Evolutionary conservation across 2,888 invertebrate species (phyloP).

Genomic region (Drymonia ruficornis): DNA sequence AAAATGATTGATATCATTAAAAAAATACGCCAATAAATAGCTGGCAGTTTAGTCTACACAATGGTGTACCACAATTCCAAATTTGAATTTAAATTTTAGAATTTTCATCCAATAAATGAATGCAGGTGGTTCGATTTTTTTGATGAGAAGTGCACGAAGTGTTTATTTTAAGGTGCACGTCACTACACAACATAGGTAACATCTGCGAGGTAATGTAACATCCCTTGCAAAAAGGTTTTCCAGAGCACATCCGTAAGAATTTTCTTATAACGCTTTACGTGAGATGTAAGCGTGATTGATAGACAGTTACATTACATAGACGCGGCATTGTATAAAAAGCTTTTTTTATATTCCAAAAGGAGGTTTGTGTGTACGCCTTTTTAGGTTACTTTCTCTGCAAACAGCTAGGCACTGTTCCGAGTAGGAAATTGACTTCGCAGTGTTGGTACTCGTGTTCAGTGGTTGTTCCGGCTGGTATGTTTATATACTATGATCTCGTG

Average conservation of each 20-base stretch:
- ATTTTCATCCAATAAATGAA: too few species aligned
- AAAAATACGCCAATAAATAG: too few species aligned
- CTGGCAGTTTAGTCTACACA: too few species aligned
- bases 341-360: constrained; percentile 30
- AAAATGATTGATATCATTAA: too few species aligned
- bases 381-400: constrained; percentile 28
- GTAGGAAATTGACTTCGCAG: constrained; percentile 26
- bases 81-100: too few species aligned
- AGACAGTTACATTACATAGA: constrained; percentile 47
- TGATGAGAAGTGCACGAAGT: too few species aligned
- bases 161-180: too few species aligned
- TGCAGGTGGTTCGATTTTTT: too few species aligned
- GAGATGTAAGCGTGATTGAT: constrained; percentile 51
- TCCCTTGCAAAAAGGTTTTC: constrained; percentile 26
- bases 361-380: constrained; percentile 36
- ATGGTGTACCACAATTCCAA: too few species aligned
- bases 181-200: neutral
- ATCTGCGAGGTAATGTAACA: constrained; percentile 7
- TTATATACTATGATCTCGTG: neutral
- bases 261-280: constrained; percentile 45
- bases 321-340: constrained; percentile 42
- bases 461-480: neutral
- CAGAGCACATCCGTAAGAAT: constrained; percentile 30
- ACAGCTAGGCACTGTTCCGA: constrained; percentile 17
- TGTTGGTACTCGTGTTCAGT: constrained; percentile 13